These are phyloP conservation scores for Sisor rabdophorus DNA, from an alignment of 2,113 vertebrate genomes.

Conservation along the genomic window DNA sequence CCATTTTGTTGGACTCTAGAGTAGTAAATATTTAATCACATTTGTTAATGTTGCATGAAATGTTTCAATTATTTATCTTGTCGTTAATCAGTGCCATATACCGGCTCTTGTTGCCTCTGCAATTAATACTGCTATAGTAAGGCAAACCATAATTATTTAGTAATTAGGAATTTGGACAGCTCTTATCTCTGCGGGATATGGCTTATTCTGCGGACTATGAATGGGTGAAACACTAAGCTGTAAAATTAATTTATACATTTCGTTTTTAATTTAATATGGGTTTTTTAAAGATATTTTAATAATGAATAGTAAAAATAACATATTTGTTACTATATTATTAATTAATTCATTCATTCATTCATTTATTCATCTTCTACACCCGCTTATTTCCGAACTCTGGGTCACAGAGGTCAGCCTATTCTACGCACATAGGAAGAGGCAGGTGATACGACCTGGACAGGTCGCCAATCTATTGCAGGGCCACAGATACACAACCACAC, in stretches of 20 bases:
- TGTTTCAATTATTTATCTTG: slow-evolving; percentile 47
- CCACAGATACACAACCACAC: too few species aligned
- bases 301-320: not conserved
- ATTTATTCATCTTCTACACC: too few species aligned
- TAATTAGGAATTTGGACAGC: slow-evolving; percentile 35
- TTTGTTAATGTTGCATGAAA: slow-evolving; percentile 33
- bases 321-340: not conserved
- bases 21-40: slow-evolving; percentile 46
- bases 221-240: not conserved
- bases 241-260: not conserved
- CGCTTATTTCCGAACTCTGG: too few species aligned
- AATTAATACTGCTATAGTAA: slow-evolving; percentile 35
- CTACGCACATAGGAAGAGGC: too few species aligned
- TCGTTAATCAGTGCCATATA: slow-evolving; percentile 43
- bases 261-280: not conserved
- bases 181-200: slow-evolving; percentile 16
- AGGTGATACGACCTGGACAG: too few species aligned
- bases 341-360: too few species aligned
- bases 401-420: too few species aligned
- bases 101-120: slow-evolving; percentile 33
- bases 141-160: slow-evolving; percentile 45
- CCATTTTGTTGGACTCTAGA: slow-evolving; percentile 30
- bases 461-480: too few species aligned
- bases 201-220: slow-evolving; percentile 2
- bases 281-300: not conserved